phyloP scores from a whole-genome alignment of 2,888 invertebrate species.

The Lithodes maja region DNA sequence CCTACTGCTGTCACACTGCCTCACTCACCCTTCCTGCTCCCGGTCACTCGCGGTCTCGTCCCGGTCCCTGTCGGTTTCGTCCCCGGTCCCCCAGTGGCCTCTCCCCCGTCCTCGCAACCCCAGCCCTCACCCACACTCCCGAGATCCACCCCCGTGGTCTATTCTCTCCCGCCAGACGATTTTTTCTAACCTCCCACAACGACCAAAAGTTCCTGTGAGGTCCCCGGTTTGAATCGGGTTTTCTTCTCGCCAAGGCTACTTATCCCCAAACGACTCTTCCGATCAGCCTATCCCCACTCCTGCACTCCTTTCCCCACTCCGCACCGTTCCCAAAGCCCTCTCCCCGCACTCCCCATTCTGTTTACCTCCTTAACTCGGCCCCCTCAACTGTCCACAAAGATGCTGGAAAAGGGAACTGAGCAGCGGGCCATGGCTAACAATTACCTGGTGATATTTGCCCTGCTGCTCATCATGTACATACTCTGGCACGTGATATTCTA shows the following conservation, averaged over 20 bases:
- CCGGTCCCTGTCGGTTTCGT: neutral
- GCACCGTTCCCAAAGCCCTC: neutral
- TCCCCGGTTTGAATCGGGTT: neutral
- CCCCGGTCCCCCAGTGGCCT: neutral
- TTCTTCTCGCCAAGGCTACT: neutral
- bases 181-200: too few species aligned
- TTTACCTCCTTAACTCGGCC: neutral
- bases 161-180: neutral
- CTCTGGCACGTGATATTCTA: slow-evolving; percentile 53
- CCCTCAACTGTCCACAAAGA: slow-evolving; percentile 13
- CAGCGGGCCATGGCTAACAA: slow-evolving; percentile 61
- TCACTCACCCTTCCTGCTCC: neutral
- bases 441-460: slow-evolving; percentile 58
- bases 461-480: slow-evolving; percentile 54
- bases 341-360: neutral
- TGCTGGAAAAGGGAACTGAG: slow-evolving; percentile 59
- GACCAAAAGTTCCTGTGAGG: neutral
- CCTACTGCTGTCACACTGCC: neutral
- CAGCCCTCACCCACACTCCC: neutral
- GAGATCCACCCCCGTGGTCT: neutral
- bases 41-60: slow-evolving; percentile 2
- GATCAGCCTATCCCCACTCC: neutral
- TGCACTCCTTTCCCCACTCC: neutral
- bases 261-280: neutral
- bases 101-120: neutral